Evolutionary conservation across 2,888 invertebrate species (phyloP), one percentile per base, ranked within the genome.

Genomic region (Heliconius cydno): DNA sequence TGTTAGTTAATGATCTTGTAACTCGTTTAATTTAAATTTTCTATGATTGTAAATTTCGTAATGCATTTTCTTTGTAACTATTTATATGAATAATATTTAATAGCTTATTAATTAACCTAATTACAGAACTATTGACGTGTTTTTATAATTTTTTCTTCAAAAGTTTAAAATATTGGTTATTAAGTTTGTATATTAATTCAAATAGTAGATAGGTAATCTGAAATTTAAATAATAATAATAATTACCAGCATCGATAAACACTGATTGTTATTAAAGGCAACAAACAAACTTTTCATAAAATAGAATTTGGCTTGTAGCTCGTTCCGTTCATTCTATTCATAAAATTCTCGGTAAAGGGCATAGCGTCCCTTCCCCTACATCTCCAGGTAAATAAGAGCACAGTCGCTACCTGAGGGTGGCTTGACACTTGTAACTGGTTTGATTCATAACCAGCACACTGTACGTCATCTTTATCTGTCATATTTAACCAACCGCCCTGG

Each of bases 341-440:
- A 90, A 86, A 87, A 86, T 90, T 90, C 90, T 88, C 88, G 89
- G 89, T 88, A 90, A 90, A 89, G 88, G 89, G 89, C 87, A 86
- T 84, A 84, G 90, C 91, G 91, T 91, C 92, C 91, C 90, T 89
- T 90, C 87, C 90, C 89, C 86, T 88, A 60, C 25, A 86, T 87
- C 25, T 78, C 46, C 93, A 94, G 94, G 94, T 94, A 94, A 92
- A 91, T 90, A 88, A 82, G 81, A 75, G 85, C 88, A 85, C 84
- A 86, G 84, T 84, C 86, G 90, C 92, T 94, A 93, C 93, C 93
- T 93, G 93, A 89, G 89, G 88, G 88, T 88, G 87, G 87, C 85
- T 89, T 84, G 82, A 85, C 85, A 87, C 84, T 87, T 82, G 84
- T 85, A 86, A 86, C 86, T 82, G 84, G 84, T 87, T 87, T 86